These are phyloP conservation scores for Ctenopoma multispine DNA, from an alignment of 2,797 vertebrate species.

Conservation along the genomic window DNA sequence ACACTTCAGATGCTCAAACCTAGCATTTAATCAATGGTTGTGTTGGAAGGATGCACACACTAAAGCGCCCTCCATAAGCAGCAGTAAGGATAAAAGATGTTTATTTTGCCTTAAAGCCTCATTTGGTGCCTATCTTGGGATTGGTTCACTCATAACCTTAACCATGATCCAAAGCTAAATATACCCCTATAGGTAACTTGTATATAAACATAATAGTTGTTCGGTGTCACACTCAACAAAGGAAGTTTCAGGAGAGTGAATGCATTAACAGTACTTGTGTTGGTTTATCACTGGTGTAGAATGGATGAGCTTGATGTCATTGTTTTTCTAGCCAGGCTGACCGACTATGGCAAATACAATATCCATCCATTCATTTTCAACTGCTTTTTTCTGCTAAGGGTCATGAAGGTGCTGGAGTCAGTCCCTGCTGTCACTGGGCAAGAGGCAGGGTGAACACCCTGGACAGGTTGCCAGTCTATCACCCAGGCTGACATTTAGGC, in stretches of 20 bases:
- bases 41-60: not conserved
- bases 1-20: not conserved
- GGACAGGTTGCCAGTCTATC: no score
- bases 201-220: not conserved
- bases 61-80: not conserved
- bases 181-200: not conserved
- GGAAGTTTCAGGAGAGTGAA: not conserved
- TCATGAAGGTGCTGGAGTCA: no score
- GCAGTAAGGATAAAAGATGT: not conserved
- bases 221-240: not conserved
- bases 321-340: not conserved
- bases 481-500: no score
- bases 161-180: conserved; percentile 5
- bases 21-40: conserved; percentile 1
- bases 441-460: no score
- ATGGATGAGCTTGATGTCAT: not conserved
- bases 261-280: not conserved
- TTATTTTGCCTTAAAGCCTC: no score
- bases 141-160: not conserved
- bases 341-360: not conserved
- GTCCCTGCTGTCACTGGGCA: no score
- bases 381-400: no score
- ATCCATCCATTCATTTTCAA: no score
- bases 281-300: not conserved
- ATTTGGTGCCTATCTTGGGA: not conserved